These are phyloP conservation scores for Hippocampus barbouri DNA, from an alignment of 2,113 vertebrate species.

Conservation along the genomic window DNA sequence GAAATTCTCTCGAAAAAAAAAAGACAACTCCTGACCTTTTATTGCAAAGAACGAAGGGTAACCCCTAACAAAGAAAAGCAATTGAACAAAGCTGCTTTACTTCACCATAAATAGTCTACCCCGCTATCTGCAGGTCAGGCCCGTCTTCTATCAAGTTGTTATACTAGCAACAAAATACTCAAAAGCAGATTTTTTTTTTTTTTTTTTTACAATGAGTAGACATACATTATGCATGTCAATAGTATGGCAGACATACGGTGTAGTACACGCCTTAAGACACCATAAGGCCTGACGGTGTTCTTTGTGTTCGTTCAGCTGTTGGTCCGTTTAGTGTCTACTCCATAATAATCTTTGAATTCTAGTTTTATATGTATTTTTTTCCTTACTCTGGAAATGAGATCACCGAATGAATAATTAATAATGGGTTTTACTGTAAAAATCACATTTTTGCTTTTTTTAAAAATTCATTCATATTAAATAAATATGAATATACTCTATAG, in stretches of 20 bases:
- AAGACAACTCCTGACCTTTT: not conserved
- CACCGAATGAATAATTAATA: too few relatives aligned
- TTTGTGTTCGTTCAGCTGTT: not conserved
- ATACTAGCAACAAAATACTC: not conserved
- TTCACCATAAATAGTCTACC: not conserved
- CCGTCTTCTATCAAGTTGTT: not conserved
- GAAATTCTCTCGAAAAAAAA: not conserved
- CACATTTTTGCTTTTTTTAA: not conserved
- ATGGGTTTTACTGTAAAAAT: not conserved
- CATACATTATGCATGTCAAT: not conserved
- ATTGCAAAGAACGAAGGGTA: not conserved
- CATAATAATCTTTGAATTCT: not conserved
- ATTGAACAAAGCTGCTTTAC: not conserved
- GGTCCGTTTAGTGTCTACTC: not conserved
- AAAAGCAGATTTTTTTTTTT: not conserved
- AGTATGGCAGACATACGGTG: not conserved
- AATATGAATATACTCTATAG: not conserved
- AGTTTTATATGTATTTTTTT: not conserved
- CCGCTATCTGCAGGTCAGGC: not conserved
- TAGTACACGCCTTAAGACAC: not conserved
- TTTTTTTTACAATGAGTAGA: not conserved
- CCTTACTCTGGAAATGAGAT: too few relatives aligned
- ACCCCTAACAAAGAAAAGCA: not conserved
- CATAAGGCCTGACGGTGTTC: slow-evolving; percentile 1
- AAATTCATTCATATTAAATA: not conserved